Conservation (phyloP, 1,140 invertebrate genomes). For the Tribolium castaneum region DNA sequence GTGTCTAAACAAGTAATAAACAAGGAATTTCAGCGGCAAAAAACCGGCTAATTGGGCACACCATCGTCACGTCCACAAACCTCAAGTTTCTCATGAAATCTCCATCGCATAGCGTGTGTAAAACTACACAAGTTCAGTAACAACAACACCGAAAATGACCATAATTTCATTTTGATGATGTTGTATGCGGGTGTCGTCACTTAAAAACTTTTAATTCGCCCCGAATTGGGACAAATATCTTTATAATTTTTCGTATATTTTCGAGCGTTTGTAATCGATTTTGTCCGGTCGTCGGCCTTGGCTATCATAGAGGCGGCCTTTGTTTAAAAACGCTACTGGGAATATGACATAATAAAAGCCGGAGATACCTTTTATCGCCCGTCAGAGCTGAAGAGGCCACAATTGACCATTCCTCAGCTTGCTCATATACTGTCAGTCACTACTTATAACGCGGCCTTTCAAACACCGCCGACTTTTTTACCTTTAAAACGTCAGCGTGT, state of each 20-base stretch:
- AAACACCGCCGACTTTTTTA: slow-evolving; percentile 40
- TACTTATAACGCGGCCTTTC: slow-evolving; percentile 30
- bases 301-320: slow-evolving; percentile 31
- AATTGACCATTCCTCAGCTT: slow-evolving; percentile 37
- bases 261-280: neutral
- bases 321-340: slow-evolving; percentile 45
- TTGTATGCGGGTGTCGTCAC: slow-evolving; percentile 33
- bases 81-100: slow-evolving; percentile 24
- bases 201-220: slow-evolving; percentile 27
- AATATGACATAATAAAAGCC: slow-evolving; percentile 43
- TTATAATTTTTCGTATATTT: slow-evolving; percentile 5
- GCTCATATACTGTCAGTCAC: slow-evolving; percentile 34
- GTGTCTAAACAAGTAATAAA: neutral
- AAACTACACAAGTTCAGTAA: slow-evolving; percentile 2
- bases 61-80: slow-evolving; percentile 1
- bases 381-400: slow-evolving; percentile 43
- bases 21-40: neutral
- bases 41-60: slow-evolving; percentile 5
- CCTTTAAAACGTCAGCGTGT: slow-evolving; percentile 37
- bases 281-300: neutral
- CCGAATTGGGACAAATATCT: slow-evolving; percentile 4
- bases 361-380: slow-evolving; percentile 44
- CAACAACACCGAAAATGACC: slow-evolving; percentile 28
- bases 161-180: slow-evolving; percentile 30
- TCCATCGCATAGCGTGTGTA: slow-evolving; percentile 8